Evolutionary conservation across 1,140 invertebrate species (phyloP).

Genomic region (Cardiocondyla obscurior): DNA sequence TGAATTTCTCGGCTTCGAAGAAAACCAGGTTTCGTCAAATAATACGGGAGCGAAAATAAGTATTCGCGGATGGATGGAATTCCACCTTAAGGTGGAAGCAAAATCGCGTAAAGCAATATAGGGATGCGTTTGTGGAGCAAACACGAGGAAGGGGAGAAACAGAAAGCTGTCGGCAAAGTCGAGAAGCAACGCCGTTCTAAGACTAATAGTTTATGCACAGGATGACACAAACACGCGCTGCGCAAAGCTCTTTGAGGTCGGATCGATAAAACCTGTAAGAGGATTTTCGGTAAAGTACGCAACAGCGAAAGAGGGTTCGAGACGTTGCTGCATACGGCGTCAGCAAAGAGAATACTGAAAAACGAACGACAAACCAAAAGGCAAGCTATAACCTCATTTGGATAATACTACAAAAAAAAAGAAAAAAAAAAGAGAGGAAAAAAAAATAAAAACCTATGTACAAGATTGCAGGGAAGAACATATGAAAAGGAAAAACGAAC

Average conservation of each 20-base stretch:
- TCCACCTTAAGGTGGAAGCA: neutral
- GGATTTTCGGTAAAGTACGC: constrained; percentile 21
- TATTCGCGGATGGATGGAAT: neutral
- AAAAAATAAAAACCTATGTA: neutral
- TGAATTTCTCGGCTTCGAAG: neutral
- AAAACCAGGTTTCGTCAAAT: neutral
- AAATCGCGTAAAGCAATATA: constrained; percentile 2
- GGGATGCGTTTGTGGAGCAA: neutral
- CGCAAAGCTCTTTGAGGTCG: constrained; percentile 17
- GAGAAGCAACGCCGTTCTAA: neutral
- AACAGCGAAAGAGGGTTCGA: constrained; percentile 2
- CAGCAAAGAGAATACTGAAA: constrained; percentile 16
- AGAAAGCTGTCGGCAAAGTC: neutral
- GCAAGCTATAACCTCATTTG: neutral
- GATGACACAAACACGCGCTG: neutral
- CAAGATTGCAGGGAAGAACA: neutral
- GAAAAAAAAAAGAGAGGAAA: no score
- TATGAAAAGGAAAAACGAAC: no score
- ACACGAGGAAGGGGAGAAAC: neutral
- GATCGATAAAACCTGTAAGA: constrained; percentile 36
- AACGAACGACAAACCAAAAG: neutral
- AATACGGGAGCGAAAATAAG: neutral
- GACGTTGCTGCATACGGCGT: neutral
- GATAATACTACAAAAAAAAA: constrained; percentile 5
- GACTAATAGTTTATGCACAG: constrained; percentile 32